Percentiles rank a stretch among this genome's conserved stretches.
Conservation (phyloP, 2,888 invertebrate genomes). For the Orthosia gothica region DNA sequence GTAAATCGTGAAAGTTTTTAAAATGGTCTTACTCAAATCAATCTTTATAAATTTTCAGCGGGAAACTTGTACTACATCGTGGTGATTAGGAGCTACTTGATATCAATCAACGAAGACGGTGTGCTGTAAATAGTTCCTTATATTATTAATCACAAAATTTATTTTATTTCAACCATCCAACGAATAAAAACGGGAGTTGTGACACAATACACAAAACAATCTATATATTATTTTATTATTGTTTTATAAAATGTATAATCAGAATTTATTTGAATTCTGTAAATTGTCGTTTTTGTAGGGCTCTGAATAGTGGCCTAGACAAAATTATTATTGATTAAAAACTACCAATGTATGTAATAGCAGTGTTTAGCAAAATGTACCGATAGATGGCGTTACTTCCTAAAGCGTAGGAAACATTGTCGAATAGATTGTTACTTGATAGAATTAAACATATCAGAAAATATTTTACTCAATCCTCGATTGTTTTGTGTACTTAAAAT, state of each 20-base stretch:
- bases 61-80: constrained; percentile 88
- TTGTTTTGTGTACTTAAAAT: constrained; percentile 17
- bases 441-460: constrained; percentile 74
- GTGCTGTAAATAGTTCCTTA: constrained; percentile 79
- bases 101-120: constrained; percentile 88
- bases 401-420: constrained; percentile 40
- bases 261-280: not conserved
- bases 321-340: constrained; percentile 35
- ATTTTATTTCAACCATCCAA: not conserved
- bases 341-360: constrained; percentile 40
- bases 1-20: too few relatives aligned
- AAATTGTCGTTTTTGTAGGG: constrained; percentile 26
- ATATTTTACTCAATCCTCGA: constrained; percentile 37
- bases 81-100: constrained; percentile 86
- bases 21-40: not conserved
- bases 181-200: constrained; percentile 5
- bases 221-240: constrained; percentile 1
- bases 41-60: constrained; percentile 75
- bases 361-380: constrained; percentile 49
- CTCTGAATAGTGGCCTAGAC: constrained; percentile 55
- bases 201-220: not conserved
- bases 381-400: constrained; percentile 43
- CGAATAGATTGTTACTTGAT: constrained; percentile 67
- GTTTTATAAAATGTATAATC: not conserved
- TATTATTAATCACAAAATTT: not conserved